These are phyloP conservation scores for Amblyraja radiata DNA, from an alignment of 2,797 vertebrate genomes.

Conservation along the genomic window DNA sequence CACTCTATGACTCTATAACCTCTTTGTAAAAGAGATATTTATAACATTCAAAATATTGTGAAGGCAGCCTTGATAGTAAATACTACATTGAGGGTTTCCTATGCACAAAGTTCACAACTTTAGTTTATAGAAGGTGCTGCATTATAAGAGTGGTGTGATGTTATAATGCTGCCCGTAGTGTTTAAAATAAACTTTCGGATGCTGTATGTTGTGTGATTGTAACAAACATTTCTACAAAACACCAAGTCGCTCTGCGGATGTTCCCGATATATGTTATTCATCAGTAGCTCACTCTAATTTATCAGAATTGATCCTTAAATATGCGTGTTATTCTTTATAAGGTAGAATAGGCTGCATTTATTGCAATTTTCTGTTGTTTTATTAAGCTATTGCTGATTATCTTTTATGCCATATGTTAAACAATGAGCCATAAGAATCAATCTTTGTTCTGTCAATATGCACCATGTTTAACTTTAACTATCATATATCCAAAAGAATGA, in stretches of 20 bases:
- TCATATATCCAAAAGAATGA: not conserved
- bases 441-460: no score
- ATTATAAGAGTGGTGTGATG: not conserved
- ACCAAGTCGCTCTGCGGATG: not conserved
- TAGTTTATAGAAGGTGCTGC: not conserved
- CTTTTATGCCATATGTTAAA: not conserved
- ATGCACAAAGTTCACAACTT: not conserved
- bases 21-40: not conserved
- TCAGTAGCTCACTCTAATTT: not conserved
- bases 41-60: not conserved
- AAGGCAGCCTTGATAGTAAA: no score
- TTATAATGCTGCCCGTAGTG: not conserved
- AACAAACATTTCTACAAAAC: not conserved
- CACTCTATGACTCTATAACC: no score
- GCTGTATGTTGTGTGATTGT: not conserved
- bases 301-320: not conserved
- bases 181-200: not conserved
- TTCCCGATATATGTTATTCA: no score
- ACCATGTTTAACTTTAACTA: not conserved
- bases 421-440: not conserved
- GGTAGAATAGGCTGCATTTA: not conserved
- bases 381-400: no score
- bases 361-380: not conserved
- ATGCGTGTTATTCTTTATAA: not conserved
- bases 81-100: no score